A percentile compares a stretch with the other conserved stretches of the same genome.
Evolutionary conservation across 2,888 invertebrate species (phyloP).

Genomic region (Isoperla grammatica): DNA sequence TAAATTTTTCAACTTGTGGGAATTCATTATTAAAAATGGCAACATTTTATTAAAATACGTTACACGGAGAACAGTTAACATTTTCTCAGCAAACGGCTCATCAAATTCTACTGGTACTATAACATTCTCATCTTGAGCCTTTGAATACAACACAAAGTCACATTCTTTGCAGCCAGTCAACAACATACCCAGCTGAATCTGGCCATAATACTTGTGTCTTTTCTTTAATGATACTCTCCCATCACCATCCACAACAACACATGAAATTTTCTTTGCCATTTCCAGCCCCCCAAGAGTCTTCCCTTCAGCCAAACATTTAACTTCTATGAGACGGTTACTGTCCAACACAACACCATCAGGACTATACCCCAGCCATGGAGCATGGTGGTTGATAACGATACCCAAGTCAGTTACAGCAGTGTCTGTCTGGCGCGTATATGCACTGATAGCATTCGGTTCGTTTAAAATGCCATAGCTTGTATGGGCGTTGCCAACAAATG

Average conservation of each 20-base stretch:
- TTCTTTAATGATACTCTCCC: not conserved
- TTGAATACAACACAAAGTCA: not conserved
- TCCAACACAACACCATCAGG: not conserved
- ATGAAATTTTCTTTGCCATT: not conserved
- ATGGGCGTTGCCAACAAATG: not conserved
- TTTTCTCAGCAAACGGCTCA: not conserved
- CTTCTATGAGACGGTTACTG: not conserved
- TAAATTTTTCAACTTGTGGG: no score
- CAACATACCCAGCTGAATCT: not conserved
- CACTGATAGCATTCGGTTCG: not conserved
- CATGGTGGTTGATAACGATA: not conserved
- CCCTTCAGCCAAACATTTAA: not conserved
- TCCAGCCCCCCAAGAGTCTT: not conserved
- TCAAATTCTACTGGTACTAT: not conserved
- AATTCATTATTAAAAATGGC: not conserved
- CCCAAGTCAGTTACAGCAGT: not conserved
- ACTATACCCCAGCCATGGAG: constrained; percentile 6
- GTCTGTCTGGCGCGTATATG: not conserved
- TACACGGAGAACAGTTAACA: not conserved
- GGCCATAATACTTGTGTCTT: constrained; percentile 5
- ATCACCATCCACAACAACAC: not conserved
- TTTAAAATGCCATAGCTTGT: not conserved
- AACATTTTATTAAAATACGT: constrained; percentile 1
- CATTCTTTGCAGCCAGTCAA: not conserved
- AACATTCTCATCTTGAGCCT: not conserved